Percentiles rank a stretch among this genome's conserved stretches.
Conservation (phyloP, 2,888 invertebrate genomes). For the Acanthosepion esculentum region DNA sequence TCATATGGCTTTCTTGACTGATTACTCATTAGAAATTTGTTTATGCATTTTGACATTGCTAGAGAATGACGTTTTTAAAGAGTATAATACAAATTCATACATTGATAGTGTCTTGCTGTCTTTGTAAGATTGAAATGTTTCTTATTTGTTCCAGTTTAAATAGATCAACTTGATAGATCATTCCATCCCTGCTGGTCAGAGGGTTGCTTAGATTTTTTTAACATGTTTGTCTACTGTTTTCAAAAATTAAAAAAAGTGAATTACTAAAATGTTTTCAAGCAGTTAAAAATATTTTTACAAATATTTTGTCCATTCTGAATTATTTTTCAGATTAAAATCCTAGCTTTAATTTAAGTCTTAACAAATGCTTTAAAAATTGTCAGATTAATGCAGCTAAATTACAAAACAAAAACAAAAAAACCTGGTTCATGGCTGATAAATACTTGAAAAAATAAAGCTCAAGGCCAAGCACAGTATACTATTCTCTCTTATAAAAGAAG, state of each 20-base stretch:
- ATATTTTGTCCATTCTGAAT: neutral
- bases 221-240: neutral
- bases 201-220: neutral
- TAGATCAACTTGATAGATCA: neutral
- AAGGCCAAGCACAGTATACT: neutral
- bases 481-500: neutral
- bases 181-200: slow-evolving; percentile 33
- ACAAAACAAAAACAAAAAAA: neutral
- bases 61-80: neutral
- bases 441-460: neutral
- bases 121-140: neutral
- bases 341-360: neutral
- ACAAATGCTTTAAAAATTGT: neutral
- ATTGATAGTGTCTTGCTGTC: neutral
- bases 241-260: neutral
- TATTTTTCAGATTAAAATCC: neutral
- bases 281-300: neutral
- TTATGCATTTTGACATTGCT: neutral
- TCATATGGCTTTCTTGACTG: neutral
- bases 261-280: neutral
- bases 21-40: neutral
- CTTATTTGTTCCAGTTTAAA: neutral
- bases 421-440: neutral
- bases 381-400: neutral
- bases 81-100: neutral